These are phyloP conservation scores for Semaprochilodus insignis DNA, from an alignment of 2,797 vertebrate genomes.

Conservation along the genomic window DNA sequence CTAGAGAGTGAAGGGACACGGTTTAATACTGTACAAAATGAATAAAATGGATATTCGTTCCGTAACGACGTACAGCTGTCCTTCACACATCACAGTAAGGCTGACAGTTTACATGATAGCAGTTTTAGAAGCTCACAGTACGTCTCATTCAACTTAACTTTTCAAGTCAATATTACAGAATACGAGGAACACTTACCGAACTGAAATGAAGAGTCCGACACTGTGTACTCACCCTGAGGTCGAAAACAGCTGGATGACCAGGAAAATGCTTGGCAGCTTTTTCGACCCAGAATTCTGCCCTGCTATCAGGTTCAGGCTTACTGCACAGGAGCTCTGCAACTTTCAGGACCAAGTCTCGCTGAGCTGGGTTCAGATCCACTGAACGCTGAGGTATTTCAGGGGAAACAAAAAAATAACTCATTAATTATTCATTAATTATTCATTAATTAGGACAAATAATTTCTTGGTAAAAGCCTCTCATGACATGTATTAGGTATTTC, in stretches of 20 bases:
- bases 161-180: background rate
- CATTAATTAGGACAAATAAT: background rate
- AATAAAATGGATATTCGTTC: too few relatives aligned
- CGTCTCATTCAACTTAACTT: too few relatives aligned
- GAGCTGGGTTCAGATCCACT: slow-evolving; percentile 93
- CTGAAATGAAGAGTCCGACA: background rate
- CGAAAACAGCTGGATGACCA: slow-evolving; percentile 88
- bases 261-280: slow-evolving; percentile 91
- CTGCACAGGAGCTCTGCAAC: slow-evolving; percentile 93
- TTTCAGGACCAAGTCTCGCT: slow-evolving; percentile 95
- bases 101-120: too few relatives aligned
- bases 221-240: slow-evolving; percentile 84
- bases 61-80: too few relatives aligned
- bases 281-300: slow-evolving; percentile 95
- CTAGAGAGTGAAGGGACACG: too few relatives aligned
- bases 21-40: too few relatives aligned
- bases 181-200: background rate
- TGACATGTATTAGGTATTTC: background rate
- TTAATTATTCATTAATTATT: too few relatives aligned
- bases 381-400: slow-evolving; percentile 80
- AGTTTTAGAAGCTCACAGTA: too few relatives aligned
- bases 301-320: slow-evolving; percentile 86
- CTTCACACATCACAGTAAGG: too few relatives aligned
- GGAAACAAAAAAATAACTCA: background rate
- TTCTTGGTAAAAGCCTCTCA: background rate